A percentile compares a stretch with the other conserved stretches of the same genome.
These are phyloP conservation scores for Crotalus adamanteus DNA, from an alignment of 2,797 vertebrate genomes.

Conservation along the genomic window DNA sequence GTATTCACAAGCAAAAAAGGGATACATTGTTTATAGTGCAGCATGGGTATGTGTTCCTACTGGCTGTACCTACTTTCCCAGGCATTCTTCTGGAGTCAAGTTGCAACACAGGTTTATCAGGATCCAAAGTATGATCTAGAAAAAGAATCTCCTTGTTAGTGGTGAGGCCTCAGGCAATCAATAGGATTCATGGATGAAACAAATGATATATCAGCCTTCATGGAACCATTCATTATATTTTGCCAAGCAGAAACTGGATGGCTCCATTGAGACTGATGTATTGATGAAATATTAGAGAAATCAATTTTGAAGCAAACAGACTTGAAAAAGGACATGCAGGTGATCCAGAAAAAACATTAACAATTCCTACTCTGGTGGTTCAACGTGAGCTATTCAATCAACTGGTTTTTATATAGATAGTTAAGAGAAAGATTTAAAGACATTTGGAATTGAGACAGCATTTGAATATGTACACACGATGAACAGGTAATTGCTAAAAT, in stretches of 20 bases:
- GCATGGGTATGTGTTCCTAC: background rate
- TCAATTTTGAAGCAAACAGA: background rate
- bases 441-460: background rate
- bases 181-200: background rate
- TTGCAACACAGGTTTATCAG: background rate
- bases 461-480: background rate
- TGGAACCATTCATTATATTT: background rate
- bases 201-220: background rate
- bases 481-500: background rate
- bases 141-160: background rate
- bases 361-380: background rate
- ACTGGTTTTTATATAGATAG: background rate
- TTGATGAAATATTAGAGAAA: background rate
- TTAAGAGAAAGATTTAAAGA: background rate
- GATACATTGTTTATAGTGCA: background rate
- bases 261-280: background rate
- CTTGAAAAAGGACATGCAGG: background rate
- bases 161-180: background rate
- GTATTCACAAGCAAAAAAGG: background rate
- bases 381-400: background rate
- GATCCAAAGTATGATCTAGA: background rate
- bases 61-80: background rate
- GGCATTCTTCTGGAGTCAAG: background rate
- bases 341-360: background rate
- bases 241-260: background rate